Evolutionary conservation across 2,888 invertebrate genomes (phyloP).

Genomic region (Euzophera pinguis): DNA sequence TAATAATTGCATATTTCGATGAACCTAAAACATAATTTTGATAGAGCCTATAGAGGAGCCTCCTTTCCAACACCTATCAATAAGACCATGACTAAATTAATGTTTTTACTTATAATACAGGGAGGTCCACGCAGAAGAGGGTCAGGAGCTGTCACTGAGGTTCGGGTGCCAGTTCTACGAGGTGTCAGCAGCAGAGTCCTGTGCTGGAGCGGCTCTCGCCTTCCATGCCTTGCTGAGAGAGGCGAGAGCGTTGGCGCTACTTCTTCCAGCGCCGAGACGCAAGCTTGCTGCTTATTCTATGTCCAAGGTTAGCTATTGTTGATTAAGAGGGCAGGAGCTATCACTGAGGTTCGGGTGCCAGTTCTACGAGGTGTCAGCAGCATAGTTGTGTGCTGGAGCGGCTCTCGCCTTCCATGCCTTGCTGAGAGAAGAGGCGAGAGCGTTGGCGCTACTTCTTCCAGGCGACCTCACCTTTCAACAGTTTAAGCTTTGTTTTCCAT

Average conservation of each 20-base stretch:
- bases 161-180: conserved; percentile 92
- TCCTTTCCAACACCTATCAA: too few relatives aligned
- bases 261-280: conserved; percentile 84
- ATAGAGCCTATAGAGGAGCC: too few relatives aligned
- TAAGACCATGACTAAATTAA: too few relatives aligned
- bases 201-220: conserved; percentile 88
- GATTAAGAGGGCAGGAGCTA: conserved; percentile 86
- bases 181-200: conserved; percentile 90
- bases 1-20: too few relatives aligned
- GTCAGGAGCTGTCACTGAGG: conserved; percentile 86
- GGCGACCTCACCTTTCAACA: too few relatives aligned
- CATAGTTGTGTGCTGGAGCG: conserved; percentile 89
- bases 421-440: conserved; percentile 86
- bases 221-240: conserved; percentile 88
- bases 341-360: conserved; percentile 88
- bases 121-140: conserved; percentile 89
- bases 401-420: conserved; percentile 89
- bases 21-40: too few relatives aligned
- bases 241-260: conserved; percentile 86
- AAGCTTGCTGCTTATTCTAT: conserved; percentile 89
- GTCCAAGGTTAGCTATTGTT: conserved; percentile 80
- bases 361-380: conserved; percentile 92
- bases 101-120: conserved; percentile 50
- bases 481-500: too few relatives aligned
- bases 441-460: conserved; percentile 83